Evolutionary conservation across 2,797 vertebrate species (phyloP).

Genomic region (Hemibagrus guttatus): DNA sequence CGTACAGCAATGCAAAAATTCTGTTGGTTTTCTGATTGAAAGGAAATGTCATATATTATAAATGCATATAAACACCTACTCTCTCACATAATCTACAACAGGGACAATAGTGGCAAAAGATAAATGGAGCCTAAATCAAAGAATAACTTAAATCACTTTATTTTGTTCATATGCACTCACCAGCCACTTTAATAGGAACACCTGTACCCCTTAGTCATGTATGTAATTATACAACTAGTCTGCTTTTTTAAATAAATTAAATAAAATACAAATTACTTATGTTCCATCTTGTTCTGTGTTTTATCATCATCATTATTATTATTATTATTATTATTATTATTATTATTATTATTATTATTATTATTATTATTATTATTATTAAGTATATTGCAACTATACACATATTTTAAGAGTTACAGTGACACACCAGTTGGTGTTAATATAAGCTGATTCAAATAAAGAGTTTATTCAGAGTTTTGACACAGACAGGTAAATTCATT

Average conservation of each 20-base stretch:
- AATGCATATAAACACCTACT: not conserved
- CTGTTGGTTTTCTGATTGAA: too few relatives aligned
- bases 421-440: not conserved
- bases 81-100: not conserved
- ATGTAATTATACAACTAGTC: not conserved
- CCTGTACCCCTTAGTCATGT: not conserved
- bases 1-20: not conserved
- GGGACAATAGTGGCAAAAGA: not conserved
- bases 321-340: not conserved
- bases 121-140: not conserved
- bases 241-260: not conserved
- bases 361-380: not conserved
- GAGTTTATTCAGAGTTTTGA: not conserved
- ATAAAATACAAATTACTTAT: not conserved
- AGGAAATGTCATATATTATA: not conserved
- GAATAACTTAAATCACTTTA: not conserved
- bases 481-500: not conserved
- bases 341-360: not conserved
- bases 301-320: not conserved
- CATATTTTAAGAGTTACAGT: not conserved
- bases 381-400: not conserved
- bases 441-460: not conserved
- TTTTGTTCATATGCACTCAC: not conserved
- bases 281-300: not conserved
- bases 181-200: not conserved